Percentiles rank a stretch among this genome's conserved stretches.
phyloP scores from a whole-genome alignment of 2,113 vertebrate genomes.

The Sclerurus mexicanus region DNA sequence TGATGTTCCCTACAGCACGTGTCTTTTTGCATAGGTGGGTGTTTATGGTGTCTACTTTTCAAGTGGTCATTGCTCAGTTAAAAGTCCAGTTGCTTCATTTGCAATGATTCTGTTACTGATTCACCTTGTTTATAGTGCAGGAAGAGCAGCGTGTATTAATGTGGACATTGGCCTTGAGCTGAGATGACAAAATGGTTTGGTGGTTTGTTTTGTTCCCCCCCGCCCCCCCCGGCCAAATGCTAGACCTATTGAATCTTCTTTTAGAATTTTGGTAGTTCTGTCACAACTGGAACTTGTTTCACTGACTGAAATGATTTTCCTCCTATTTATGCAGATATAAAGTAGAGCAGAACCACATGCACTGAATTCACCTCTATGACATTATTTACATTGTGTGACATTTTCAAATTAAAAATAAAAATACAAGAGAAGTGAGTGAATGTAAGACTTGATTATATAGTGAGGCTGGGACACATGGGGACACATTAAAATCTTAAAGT shows the following conservation, averaged over 20 bases:
- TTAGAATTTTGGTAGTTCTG: background rate
- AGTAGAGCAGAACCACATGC: background rate
- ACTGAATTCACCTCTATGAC: background rate
- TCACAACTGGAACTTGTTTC: background rate
- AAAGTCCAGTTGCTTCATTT: constrained; percentile 2
- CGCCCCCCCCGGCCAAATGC: background rate
- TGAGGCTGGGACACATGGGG: background rate
- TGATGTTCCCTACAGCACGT: background rate
- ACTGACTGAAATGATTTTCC: background rate
- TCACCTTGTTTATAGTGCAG: background rate
- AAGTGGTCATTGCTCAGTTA: background rate
- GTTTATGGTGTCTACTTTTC: background rate
- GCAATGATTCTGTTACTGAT: background rate
- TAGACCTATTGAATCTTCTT: background rate
- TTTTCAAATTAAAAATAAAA: background rate
- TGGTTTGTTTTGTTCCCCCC: too few relatives aligned
- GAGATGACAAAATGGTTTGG: background rate
- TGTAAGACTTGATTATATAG: background rate
- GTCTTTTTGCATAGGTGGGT: background rate
- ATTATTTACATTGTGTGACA: background rate
- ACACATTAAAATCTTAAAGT: background rate
- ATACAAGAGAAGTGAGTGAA: background rate
- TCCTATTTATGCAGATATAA: background rate
- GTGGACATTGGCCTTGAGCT: background rate
- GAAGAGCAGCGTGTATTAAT: background rate